Evolutionary conservation across 1,140 invertebrate genomes (phyloP).

Genomic region (Andrena cerasifolii): DNA sequence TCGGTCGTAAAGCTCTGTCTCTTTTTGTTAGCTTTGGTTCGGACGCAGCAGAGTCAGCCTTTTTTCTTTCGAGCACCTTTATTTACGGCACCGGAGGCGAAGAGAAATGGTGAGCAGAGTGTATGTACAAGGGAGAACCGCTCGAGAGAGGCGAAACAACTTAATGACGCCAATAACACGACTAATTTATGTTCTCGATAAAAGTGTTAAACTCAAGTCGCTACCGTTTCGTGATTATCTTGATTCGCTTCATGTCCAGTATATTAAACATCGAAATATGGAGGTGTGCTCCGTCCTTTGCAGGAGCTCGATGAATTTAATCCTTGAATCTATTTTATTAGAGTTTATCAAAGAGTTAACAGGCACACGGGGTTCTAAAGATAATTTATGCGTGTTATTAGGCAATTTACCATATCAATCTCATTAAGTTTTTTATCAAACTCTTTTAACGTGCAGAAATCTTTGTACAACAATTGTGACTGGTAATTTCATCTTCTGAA

Average conservation of each 20-base stretch:
- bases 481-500: too few species aligned
- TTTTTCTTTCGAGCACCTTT: slow-evolving; percentile 42
- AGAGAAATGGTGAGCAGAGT: slow-evolving; percentile 20
- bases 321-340: too few species aligned
- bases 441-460: too few species aligned
- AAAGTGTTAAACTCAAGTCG: slow-evolving; percentile 26
- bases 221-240: slow-evolving; percentile 20
- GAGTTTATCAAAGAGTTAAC: too few species aligned
- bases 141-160: slow-evolving; percentile 29
- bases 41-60: background rate
- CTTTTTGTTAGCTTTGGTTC: background rate
- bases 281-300: too few species aligned
- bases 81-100: slow-evolving; percentile 41
- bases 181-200: slow-evolving; percentile 40
- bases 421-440: too few species aligned
- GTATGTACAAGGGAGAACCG: background rate
- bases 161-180: slow-evolving; percentile 51
- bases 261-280: slow-evolving; percentile 3
- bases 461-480: too few species aligned
- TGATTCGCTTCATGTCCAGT: slow-evolving; percentile 2
- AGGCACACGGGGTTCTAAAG: too few species aligned
- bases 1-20: background rate
- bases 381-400: too few species aligned
- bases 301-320: too few species aligned
- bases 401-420: too few species aligned